phyloP scores from a whole-genome alignment of 2,797 vertebrate species.

The Apodemus agrarius region DNA sequence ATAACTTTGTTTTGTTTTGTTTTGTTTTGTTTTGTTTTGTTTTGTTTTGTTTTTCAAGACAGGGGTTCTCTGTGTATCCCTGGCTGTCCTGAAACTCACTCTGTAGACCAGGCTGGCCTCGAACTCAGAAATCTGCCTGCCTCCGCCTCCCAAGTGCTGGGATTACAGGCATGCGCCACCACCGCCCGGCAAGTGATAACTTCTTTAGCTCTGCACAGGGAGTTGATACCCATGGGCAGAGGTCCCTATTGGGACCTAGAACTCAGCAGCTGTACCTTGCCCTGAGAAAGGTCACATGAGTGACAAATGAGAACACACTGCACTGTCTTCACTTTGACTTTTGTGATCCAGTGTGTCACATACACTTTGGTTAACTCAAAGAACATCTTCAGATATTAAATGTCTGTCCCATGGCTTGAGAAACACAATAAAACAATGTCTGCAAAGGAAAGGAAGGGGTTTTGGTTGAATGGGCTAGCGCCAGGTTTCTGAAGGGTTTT shows the following conservation, averaged over 20 bases:
- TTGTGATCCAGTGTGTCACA: neutral
- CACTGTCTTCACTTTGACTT: fast-evolving
- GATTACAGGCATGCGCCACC: too few species aligned
- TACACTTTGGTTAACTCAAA: fast-evolving
- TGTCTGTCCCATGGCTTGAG: neutral
- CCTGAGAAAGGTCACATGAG: neutral
- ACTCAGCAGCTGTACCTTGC: neutral
- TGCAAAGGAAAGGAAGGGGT: too few species aligned
- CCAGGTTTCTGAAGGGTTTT: too few species aligned
- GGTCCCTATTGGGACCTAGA: neutral
- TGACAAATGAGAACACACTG: neutral
- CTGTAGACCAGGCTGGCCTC: too few species aligned
- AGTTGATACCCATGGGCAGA: neutral
- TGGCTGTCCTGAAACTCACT: too few species aligned
- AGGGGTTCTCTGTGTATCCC: too few species aligned
- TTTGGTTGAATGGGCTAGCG: neutral
- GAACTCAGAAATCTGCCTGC: too few species aligned
- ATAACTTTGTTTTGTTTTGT: too few species aligned
- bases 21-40: too few species aligned
- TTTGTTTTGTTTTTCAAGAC: too few species aligned
- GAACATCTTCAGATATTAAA: neutral
- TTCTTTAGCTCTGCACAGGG: neutral
- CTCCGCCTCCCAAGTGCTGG: too few species aligned
- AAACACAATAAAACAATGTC: neutral
- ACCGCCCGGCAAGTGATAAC: neutral